Percentiles rank a stretch among this genome's conserved stretches.
Evolutionary conservation across 64 coral and sea anemone species (phyloP).

Genomic region (Montipora capricornis): DNA sequence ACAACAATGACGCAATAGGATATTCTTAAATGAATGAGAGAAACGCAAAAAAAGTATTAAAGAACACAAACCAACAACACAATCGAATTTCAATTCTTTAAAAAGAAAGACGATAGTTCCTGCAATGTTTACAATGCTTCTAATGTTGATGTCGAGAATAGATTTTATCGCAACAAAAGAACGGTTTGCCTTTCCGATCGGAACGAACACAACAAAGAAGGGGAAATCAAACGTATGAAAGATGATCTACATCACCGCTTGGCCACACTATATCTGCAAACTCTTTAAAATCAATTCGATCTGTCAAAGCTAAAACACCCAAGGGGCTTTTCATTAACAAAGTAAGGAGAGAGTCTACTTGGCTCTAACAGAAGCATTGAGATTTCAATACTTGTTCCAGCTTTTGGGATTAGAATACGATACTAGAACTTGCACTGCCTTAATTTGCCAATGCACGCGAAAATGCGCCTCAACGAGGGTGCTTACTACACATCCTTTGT

Average conservation of each 20-base stretch:
- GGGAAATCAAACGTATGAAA: neutral
- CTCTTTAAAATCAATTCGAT: neutral
- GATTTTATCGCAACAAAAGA: neutral
- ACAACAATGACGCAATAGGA: neutral
- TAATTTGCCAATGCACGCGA: neutral
- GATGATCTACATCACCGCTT: neutral
- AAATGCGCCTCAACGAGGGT: neutral
- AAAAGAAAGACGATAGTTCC: no score
- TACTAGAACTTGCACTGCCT: no score
- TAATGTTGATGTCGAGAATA: neutral
- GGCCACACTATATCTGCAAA: neutral
- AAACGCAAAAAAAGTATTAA: neutral
- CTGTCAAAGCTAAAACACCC: conserved; percentile 9
- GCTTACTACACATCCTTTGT: neutral
- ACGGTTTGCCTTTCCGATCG: neutral
- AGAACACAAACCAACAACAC: no score
- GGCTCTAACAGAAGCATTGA: neutral
- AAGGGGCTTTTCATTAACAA: neutral
- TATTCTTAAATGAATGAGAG: neutral
- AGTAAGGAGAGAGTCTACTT: neutral
- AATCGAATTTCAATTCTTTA: no score
- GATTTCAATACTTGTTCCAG: neutral
- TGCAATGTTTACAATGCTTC: neutral
- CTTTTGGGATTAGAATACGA: neutral
- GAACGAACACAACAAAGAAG: neutral